Percentiles rank a stretch among this genome's conserved stretches.
Evolutionary conservation across 2,797 vertebrate genomes (phyloP).

Genomic region (Hydrocynus forskahlii): DNA sequence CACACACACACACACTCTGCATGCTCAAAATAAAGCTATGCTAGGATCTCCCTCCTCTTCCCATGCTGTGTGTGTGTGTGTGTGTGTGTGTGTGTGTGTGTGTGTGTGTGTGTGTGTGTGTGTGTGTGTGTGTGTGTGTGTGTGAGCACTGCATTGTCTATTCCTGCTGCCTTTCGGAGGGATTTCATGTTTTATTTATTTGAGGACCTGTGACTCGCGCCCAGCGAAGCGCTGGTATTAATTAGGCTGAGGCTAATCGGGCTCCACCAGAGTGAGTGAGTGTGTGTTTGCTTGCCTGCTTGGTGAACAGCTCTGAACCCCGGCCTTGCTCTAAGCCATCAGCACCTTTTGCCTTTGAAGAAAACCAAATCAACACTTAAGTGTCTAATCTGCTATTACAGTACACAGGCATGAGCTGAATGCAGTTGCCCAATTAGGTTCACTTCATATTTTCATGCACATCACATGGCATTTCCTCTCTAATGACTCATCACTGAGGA

Average conservation of each 20-base stretch:
- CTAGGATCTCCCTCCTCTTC: background rate
- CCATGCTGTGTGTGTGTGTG: background rate
- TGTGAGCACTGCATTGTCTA: background rate
- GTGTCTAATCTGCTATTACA: background rate
- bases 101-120: no score
- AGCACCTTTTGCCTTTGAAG: background rate
- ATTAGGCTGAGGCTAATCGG: constrained; percentile 42
- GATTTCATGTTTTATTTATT: constrained; percentile 43
- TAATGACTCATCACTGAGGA: background rate
- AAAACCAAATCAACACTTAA: background rate
- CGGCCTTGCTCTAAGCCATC: constrained; percentile 11
- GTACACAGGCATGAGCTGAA: background rate
- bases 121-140: no score
- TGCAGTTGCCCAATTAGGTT: background rate
- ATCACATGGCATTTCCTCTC: background rate
- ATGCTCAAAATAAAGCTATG: constrained; percentile 7
- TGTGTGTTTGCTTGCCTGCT: background rate
- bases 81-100: no score
- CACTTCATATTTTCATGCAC: background rate
- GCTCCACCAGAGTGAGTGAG: background rate
- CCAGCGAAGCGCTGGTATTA: constrained; percentile 28
- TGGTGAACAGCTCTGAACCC: background rate
- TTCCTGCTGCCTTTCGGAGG: background rate
- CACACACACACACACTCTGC: constrained; percentile 7
- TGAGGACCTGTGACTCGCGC: constrained; percentile 29